Conservation (phyloP, 37 sponge, comb jelly and placozoan genomes). For the Axinella damicornis region DNA sequence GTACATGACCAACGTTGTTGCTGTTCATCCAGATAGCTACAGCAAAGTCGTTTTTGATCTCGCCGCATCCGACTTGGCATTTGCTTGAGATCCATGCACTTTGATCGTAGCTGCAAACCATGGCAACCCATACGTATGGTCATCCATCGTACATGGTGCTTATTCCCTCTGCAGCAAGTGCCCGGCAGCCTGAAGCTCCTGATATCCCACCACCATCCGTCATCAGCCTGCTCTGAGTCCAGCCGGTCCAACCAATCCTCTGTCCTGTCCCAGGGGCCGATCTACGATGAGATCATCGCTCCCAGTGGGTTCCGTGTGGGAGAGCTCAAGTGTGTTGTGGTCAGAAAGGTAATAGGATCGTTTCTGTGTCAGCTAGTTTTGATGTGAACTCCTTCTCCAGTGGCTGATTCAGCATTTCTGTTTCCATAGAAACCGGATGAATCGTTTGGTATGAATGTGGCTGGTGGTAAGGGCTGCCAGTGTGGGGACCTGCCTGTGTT, state of each 20-base stretch:
- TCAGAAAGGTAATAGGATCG: slow-evolving; percentile 52
- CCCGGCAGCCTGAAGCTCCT: slow-evolving; percentile 35
- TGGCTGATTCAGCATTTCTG: too few species aligned
- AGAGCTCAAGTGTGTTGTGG: slow-evolving; percentile 38
- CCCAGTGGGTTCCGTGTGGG: slow-evolving; percentile 41
- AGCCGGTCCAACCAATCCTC: slow-evolving; percentile 17
- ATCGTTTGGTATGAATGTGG: slow-evolving; percentile 86
- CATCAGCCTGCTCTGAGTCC: slow-evolving; percentile 5
- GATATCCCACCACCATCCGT: not conserved
- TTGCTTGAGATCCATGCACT: too few species aligned
- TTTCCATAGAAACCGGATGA: slow-evolving; percentile 65
- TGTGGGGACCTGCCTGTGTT: slow-evolving; percentile 80
- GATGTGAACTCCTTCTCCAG: too few species aligned
- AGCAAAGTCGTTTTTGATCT: too few species aligned
- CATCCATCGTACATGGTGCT: not conserved
- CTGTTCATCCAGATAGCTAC: too few species aligned
- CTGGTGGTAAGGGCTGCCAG: slow-evolving; percentile 67
- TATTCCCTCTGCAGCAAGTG: slow-evolving; percentile 16
- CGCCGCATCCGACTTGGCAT: too few species aligned
- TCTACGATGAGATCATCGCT: slow-evolving; percentile 39
- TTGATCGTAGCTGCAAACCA: too few species aligned
- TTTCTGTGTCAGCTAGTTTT: too few species aligned
- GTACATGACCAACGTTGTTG: too few species aligned
- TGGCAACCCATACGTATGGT: not conserved
- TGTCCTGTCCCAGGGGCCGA: slow-evolving; percentile 21